Evolutionary conservation across 1,140 invertebrate species (phyloP), one percentile per base, ranked within the genome.

Genomic region (Drosophila pruinosa): DNA sequence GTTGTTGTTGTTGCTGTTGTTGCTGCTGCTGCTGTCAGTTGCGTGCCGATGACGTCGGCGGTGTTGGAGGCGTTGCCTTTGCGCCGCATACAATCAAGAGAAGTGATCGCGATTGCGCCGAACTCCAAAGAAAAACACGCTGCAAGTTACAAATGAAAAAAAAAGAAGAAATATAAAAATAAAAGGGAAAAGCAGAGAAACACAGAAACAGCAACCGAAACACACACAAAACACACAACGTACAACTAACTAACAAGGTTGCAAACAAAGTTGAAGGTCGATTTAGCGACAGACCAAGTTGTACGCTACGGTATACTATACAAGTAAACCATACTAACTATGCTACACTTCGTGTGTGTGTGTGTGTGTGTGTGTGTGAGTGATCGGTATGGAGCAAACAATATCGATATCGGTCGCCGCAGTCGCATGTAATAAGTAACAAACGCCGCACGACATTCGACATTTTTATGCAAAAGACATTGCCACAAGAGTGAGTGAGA

Each of bases 21-120:
- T 28, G 38, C 52, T 59, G 63, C n/a, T 79, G 61, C 68, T 57
- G 54, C 34, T 75, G 75, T 75, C 78, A 78, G 78, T 82, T 62
- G 41, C 56, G 39, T 56, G 71, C 61, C 50, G 61, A 63, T 86
- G 72, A 79, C 83, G 76, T 81, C 81, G 77, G 76, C 69, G 79
- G 57, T 74, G 81, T 70, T 75, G 81, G 82, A 86, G 81, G 81
- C 81, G 81, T 86, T 88, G 81, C 78, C 78, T 62, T 53, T 72
- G 22, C 22, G 69, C 59, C 69, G 54, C 57, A 36, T 68, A 52
- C 82, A 86, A 86, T 86, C 82, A 88, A 68, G 65, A 75, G 74
- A 88, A 82, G 67, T 82, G 78, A 86, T 86, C 82, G 82, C 82
- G 82, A 86, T 86, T 86, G 82, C 78, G 75, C 82, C 58, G 38